Evolutionary conservation across 1,140 invertebrate genomes (phyloP), one percentile per base, ranked within the genome.

Genomic region (Heliconius nattereri): DNA sequence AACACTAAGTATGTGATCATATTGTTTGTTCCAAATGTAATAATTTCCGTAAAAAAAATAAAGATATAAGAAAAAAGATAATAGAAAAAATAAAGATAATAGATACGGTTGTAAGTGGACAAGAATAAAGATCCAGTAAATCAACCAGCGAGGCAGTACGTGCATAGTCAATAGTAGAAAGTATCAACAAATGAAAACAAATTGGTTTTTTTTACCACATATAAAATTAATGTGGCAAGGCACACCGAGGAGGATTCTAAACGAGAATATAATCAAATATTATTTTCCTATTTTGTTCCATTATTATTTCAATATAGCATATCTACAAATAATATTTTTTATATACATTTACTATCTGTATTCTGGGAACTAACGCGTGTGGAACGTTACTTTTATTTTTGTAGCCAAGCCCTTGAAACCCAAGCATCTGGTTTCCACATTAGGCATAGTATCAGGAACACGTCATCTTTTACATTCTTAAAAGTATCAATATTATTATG

Each of bases 371-470:
- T 23, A 76, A 66, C 74, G 57, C 37, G 66, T 76, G 57, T 76
- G 35, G 57, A 57, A 45, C 26, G 9, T n/a, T 74, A 20, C 32
- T 76, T 66, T 76, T 76, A 76, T 76, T 76, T 76, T 66, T 76
- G 76, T 73, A 80, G 60, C 79, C 32, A 40, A 82, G 79, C 79
- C 81, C 84, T 85, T 85, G 84, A 85, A 84, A 82, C 54, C 20
- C 32, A 32, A 82, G 40, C 84, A 85, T 84, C 76, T 85, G 84
- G 83, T 75, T 76, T 81, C 74, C 76, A 81, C 73, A 73, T 71
- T 76, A 66, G 23, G 23, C 57, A 13, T 19, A 26, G 35, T 40
- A 76, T 66, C 20, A 26, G 66, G 20, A 49, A 45, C 74, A 37
- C 74, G 45, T 76, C 57, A 54, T 52, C 29, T 76, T 52, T 66